Conservation (phyloP, 2,113 vertebrate genomes). For the Pelusios castaneus region DNA sequence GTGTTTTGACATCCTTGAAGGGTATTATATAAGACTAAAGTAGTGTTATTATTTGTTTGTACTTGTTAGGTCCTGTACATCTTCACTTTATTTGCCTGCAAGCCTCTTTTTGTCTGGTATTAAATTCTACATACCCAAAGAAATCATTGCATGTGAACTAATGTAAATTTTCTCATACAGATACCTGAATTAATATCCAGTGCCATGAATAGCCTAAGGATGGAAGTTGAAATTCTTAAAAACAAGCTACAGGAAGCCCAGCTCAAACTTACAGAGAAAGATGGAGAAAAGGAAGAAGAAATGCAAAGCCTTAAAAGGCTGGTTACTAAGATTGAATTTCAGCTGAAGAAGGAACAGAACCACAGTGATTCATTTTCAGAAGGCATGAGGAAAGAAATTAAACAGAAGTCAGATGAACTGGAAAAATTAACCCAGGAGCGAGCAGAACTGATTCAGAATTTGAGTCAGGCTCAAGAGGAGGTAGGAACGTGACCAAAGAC, state of each 20-base stretch:
- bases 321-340: constrained; percentile 72
- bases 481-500: constrained; percentile 67
- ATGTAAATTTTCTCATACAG: constrained; percentile 66
- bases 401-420: constrained; percentile 81
- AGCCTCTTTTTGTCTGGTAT: not conserved
- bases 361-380: constrained; percentile 66
- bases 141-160: not conserved
- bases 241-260: constrained; percentile 73
- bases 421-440: constrained; percentile 76
- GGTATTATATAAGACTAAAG: not conserved
- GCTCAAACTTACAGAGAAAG: constrained; percentile 68
- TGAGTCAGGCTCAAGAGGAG: constrained; percentile 82
- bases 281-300: constrained; percentile 76
- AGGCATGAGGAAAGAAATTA: constrained; percentile 76
- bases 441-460: constrained; percentile 75
- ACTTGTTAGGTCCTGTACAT: not conserved
- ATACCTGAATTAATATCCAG: constrained; percentile 76
- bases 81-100: not conserved
- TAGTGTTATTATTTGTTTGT: not conserved
- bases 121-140: not conserved
- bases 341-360: constrained; percentile 77
- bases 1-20: not conserved
- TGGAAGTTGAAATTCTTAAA: constrained; percentile 75
- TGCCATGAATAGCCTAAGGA: constrained; percentile 74
- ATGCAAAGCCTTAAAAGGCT: constrained; percentile 71